These are phyloP conservation scores for Lutjanus erythropterus DNA, from an alignment of 2,113 vertebrate species.

Conservation along the genomic window DNA sequence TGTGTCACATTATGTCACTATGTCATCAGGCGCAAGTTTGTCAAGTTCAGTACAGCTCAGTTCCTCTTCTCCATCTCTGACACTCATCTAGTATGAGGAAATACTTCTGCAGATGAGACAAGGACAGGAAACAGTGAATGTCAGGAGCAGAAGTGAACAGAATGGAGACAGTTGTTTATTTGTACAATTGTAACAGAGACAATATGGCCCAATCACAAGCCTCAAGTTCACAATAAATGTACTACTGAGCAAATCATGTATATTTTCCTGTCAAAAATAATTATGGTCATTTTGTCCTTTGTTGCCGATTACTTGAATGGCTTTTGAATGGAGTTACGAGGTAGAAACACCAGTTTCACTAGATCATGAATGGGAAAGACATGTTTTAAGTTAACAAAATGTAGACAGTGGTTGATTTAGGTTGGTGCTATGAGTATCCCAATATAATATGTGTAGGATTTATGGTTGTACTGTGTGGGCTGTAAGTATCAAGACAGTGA, in stretches of 20 bases:
- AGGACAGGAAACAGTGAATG: not conserved
- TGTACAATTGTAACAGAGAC: not conserved
- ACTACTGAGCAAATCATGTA: constrained; percentile 11
- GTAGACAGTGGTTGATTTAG: constrained; percentile 33
- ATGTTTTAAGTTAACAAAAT: constrained; percentile 28
- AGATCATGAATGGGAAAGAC: not conserved
- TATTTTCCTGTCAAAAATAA: not conserved
- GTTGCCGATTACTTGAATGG: not conserved
- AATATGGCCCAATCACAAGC: not conserved
- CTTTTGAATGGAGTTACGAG: not conserved
- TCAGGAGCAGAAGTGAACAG: constrained; percentile 26
- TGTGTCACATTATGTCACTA: constrained; percentile 15
- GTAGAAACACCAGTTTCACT: not conserved
- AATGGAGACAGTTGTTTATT: not conserved
- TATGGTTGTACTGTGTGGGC: constrained; percentile 17
- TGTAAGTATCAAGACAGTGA: constrained; percentile 34
- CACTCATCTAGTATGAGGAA: not conserved
- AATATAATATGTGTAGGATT: constrained; percentile 41
- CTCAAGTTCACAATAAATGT: not conserved
- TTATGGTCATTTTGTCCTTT: not conserved
- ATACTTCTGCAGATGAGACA: not conserved
- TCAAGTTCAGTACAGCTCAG: not conserved
- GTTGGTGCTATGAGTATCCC: not conserved
- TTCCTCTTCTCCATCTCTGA: constrained; percentile 31
- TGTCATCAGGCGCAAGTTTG: constrained; percentile 28